These are phyloP conservation scores for Smithornis capensis DNA, from an alignment of 2,113 vertebrate genomes.

Conservation along the genomic window DNA sequence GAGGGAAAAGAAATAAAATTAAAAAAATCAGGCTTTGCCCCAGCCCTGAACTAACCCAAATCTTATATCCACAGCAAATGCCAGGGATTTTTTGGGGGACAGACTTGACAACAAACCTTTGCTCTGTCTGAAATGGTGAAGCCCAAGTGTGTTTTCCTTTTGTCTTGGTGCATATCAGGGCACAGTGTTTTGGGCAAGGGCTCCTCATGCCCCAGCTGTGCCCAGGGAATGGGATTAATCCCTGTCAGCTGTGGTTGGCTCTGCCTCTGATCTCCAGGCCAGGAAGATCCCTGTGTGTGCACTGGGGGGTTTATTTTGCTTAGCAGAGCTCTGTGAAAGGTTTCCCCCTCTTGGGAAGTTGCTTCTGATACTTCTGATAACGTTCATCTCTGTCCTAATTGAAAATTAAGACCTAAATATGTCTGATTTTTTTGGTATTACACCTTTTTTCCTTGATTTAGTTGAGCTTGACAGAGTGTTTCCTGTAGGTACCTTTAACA, in stretches of 20 bases:
- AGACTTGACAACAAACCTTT: not conserved
- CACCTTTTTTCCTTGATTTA: not conserved
- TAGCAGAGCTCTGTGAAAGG: not conserved
- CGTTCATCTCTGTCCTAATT: not conserved
- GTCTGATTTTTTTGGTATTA: not conserved
- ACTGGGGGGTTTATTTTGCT: not conserved
- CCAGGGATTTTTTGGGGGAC: not conserved
- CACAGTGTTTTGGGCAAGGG: not conserved
- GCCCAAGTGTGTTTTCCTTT: not conserved
- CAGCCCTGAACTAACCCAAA: not conserved
- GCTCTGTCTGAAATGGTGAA: not conserved
- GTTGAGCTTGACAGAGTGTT: not conserved
- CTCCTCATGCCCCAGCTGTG: not conserved
- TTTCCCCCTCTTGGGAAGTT: not conserved
- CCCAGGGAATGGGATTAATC: not conserved
- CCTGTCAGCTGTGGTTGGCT: not conserved
- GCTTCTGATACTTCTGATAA: not conserved
- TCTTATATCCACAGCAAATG: not conserved
- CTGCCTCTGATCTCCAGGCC: slow-evolving; percentile 2
- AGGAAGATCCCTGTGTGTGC: not conserved
- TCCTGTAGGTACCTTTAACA: not conserved
- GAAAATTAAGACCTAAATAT: not conserved
- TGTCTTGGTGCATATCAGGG: too few species aligned
- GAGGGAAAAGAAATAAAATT: not conserved
- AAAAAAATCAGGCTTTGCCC: not conserved